These are phyloP conservation scores for Merluccius polli DNA, from an alignment of 2,797 vertebrate genomes.

Conservation along the genomic window DNA sequence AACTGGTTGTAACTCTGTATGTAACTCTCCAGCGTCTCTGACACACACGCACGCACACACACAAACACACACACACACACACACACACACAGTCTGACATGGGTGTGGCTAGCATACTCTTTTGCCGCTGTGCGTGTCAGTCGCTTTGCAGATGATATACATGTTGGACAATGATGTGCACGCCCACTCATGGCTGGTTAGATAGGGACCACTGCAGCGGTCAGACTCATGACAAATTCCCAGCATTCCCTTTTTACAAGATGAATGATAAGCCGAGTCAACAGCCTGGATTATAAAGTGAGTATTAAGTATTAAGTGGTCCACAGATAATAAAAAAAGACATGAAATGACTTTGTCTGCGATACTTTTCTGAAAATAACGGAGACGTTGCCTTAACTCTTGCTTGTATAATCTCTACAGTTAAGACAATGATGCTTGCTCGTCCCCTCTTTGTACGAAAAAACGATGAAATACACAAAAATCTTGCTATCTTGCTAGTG, in stretches of 20 bases:
- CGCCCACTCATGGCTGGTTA: background rate
- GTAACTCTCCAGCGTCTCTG: background rate
- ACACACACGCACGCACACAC: background rate
- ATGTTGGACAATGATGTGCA: background rate
- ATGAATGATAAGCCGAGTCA: slow-evolving; percentile 56
- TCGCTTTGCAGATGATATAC: slow-evolving; percentile 6
- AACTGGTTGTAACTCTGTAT: background rate
- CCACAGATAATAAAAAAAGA: slow-evolving; percentile 47
- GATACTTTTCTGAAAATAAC: slow-evolving; percentile 69
- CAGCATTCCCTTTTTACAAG: slow-evolving; percentile 55
- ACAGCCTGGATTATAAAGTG: slow-evolving; percentile 74
- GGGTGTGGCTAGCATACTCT: background rate
- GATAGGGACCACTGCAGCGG: background rate
- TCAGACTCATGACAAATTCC: slow-evolving; percentile 19
- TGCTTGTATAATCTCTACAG: slow-evolving; percentile 75
- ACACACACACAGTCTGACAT: background rate
- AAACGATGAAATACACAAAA: slow-evolving; percentile 66
- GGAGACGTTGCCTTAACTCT: slow-evolving; percentile 81
- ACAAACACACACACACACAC: background rate
- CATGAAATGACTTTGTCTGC: slow-evolving; percentile 59
- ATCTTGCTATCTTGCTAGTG: slow-evolving; percentile 78
- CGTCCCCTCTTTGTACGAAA: slow-evolving; percentile 75
- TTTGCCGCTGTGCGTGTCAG: background rate
- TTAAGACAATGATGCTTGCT: slow-evolving; percentile 70
- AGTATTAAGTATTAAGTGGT: slow-evolving; percentile 53